Conservation (phyloP, 2,888 invertebrate species). For the Sarcophaga rosellei region DNA sequence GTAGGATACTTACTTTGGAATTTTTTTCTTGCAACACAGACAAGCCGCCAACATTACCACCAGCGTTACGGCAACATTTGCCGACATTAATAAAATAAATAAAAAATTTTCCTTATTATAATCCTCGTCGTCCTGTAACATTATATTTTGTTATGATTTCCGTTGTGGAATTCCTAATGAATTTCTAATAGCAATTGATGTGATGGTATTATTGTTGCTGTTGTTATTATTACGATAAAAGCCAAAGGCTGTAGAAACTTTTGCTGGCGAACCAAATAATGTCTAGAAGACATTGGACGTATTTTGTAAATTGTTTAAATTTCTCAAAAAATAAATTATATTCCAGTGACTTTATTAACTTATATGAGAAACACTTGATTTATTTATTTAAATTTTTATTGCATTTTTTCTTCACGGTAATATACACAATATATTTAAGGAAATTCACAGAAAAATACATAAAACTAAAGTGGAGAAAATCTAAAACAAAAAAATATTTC, state of each 20-base stretch:
- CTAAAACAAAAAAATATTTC: conserved; percentile 45
- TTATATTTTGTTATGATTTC: conserved; percentile 33
- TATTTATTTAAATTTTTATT: conserved; percentile 30
- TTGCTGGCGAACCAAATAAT: conserved; percentile 36
- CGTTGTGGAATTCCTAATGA: conserved; percentile 26
- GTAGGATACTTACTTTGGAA: conserved; percentile 85
- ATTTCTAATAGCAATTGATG: conserved; percentile 42
- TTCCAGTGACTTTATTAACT: neutral
- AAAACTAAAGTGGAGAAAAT: conserved; percentile 44
- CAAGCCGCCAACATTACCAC: conserved; percentile 85
- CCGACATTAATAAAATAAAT: conserved; percentile 77
- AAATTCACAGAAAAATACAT: conserved; percentile 38
- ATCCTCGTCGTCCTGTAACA: conserved; percentile 59
- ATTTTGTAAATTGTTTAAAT: conserved; percentile 37
- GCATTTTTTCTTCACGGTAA: conserved; percentile 50
- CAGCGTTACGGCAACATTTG: conserved; percentile 79
- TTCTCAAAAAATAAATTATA: conserved; percentile 8
- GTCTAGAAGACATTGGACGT: conserved; percentile 62
- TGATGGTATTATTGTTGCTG: conserved; percentile 41
- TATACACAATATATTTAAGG: conserved; percentile 29
- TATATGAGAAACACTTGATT: conserved; percentile 1
- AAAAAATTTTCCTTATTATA: conserved; percentile 64
- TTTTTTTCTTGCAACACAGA: conserved; percentile 88
- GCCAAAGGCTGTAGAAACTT: conserved; percentile 48
- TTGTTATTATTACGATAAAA: conserved; percentile 33